Conservation (phyloP, 1,140 invertebrate genomes). For the Penaeus indicus region DNA sequence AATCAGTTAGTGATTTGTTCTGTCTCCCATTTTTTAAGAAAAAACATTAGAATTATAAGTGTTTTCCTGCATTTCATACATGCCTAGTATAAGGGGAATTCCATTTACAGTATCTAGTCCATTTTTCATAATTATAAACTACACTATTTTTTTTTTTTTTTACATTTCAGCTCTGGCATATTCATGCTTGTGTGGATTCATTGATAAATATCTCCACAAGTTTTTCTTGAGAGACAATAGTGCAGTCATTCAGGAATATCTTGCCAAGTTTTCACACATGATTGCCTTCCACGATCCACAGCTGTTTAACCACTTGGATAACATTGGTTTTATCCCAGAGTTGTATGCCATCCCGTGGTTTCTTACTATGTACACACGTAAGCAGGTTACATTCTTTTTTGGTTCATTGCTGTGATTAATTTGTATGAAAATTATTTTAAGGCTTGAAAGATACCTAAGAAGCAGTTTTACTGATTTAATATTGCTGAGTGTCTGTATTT, state of each 20-base stretch:
- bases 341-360: constrained; percentile 99
- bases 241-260: constrained; percentile 95
- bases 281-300: constrained; percentile 95
- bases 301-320: constrained; percentile 90
- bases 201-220: constrained; percentile 95
- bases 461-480: too few species aligned
- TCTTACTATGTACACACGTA: constrained; percentile 99
- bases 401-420: not conserved
- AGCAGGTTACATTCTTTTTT: constrained; percentile 71
- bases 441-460: too few species aligned
- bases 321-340: constrained; percentile 96
- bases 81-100: not conserved
- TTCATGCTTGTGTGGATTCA: constrained; percentile 93
- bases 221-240: constrained; percentile 99
- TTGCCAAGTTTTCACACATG: constrained; percentile 96
- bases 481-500: too few species aligned
- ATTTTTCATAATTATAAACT: not conserved
- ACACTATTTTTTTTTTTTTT: constrained; percentile 46
- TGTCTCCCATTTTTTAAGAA: too few species aligned
- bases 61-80: too few species aligned
- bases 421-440: not conserved
- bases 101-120: not conserved
- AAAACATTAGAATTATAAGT: too few species aligned
- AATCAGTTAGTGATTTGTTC: too few species aligned
- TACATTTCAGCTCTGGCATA: constrained; percentile 87